A percentile compares a stretch with the other conserved stretches of the same genome.
Evolutionary conservation across 1,140 invertebrate species (phyloP).

Genomic region (Drosophila mojavensis): DNA sequence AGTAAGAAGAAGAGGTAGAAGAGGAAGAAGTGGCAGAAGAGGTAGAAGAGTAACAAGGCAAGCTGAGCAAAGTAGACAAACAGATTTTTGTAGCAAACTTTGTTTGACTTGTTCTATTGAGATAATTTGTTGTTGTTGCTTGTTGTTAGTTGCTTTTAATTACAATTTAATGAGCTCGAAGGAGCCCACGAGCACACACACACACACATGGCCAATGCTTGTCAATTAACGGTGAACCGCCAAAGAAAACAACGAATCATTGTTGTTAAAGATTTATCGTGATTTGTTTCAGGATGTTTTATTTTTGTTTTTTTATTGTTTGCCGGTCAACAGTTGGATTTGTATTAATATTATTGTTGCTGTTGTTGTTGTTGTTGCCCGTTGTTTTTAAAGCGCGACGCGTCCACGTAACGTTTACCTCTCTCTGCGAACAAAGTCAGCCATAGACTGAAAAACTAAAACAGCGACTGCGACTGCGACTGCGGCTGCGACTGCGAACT

Average conservation of each 20-base stretch:
- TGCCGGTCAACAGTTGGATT: constrained; percentile 34
- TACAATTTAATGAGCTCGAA: constrained; percentile 59
- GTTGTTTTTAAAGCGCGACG: constrained; percentile 36
- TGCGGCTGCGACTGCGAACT: constrained; percentile 19
- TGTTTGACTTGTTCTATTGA: background rate
- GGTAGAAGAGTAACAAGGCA: background rate
- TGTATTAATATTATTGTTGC: constrained; percentile 13
- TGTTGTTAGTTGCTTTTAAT: constrained; percentile 35
- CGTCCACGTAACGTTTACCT: constrained; percentile 56
- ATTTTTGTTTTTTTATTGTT: background rate
- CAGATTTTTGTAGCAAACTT: background rate
- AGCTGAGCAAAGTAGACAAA: background rate
- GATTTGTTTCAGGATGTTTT: constrained; percentile 7
- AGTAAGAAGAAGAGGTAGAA: background rate
- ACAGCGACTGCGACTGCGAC: constrained; percentile 43
- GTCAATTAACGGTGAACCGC: constrained; percentile 1
- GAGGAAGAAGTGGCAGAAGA: background rate
- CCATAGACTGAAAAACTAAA: constrained; percentile 74
- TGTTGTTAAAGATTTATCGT: constrained; percentile 45
- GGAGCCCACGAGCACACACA: constrained; percentile 23
- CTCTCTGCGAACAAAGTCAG: constrained; percentile 71
- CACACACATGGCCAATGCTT: constrained; percentile 11
- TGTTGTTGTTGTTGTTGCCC: constrained; percentile 19
- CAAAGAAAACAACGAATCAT: constrained; percentile 1
- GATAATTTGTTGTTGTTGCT: constrained; percentile 14